Base-by-base conservation (phyloP, 2,113 vertebrate genomes). In the Dissostichus mawsoni region DNA sequence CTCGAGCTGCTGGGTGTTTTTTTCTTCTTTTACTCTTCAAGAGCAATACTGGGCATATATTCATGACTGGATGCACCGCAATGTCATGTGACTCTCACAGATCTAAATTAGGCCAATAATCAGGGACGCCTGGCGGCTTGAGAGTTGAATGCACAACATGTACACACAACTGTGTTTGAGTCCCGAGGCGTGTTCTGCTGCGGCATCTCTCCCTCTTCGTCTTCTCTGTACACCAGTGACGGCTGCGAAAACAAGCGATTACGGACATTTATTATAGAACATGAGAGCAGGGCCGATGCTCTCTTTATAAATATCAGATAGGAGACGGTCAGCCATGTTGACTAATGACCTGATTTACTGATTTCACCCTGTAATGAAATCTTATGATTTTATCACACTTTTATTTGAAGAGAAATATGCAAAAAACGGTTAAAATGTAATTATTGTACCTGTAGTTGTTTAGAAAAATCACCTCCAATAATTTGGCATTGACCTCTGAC, bases 101-200 rank as follows among this genome's bases (percentile, higher is more conserved):
- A 76, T 90, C 88, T 90, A 91, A 92, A 92, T 90, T 47, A 86
- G 92, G 92, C 87, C 89, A 81, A 87, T 88, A 80, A 86, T 86
- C 81, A 81, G 73, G 79, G 84, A 80, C 76, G 90, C 87, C 90
- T 89, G 86, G 85, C 80, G 74, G 90, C 86, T 29, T 16, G 86
- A 86, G 90, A 63, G 76, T 51, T 83, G 82, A 83, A 84, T 70
- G 84, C 88, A 87, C 89, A 67, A 76, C 85, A 55, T 76, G 79
- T 63, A 87, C 86, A 70, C 80, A 72, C 75, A 23, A 76, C 71
- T 57, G 74, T 56, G 80, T 71, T 72, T 81, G 16, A 51, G 70
- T 85, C 89, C 74, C 9, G 36, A 72, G 87, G 89, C 86, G 14
- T 69, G 69, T 73, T 82, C 83, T 78, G 75, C 86, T 25, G 52